Percentiles rank a stretch among this genome's conserved stretches.
Evolutionary conservation across 2,113 vertebrate genomes (phyloP).

Genomic region (Lepisosteus oculatus): DNA sequence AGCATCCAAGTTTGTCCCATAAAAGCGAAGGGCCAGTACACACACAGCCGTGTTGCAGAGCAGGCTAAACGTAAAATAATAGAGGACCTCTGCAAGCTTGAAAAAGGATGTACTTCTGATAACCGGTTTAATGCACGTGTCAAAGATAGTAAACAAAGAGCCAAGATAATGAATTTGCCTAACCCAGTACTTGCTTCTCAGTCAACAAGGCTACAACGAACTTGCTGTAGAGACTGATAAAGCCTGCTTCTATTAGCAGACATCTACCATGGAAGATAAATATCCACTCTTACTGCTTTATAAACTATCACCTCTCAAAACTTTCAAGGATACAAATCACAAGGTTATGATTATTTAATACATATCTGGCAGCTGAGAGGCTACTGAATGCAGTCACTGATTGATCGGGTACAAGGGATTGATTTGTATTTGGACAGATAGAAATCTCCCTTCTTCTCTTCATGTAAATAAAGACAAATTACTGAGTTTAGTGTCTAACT

Average conservation of each 20-base stretch:
- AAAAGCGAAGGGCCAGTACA: no score
- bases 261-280: neutral
- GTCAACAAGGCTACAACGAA: neutral
- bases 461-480: no score
- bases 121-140: neutral
- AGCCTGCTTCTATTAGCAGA: slow-evolving; percentile 3
- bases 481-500: no score
- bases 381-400: neutral
- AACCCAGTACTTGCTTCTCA: neutral
- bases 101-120: neutral
- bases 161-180: neutral
- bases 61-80: neutral
- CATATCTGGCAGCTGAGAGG: neutral
- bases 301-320: neutral
- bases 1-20: no score
- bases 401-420: no score
- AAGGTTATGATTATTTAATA: neutral
- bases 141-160: neutral
- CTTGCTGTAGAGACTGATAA: neutral
- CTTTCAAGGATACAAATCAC: neutral
- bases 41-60: neutral
- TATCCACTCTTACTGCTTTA: neutral
- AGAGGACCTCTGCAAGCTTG: neutral
- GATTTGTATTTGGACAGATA: no score
- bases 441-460: no score